These are phyloP conservation scores for Ibycter americanus DNA, from an alignment of 2,797 vertebrate genomes.

Conservation along the genomic window DNA sequence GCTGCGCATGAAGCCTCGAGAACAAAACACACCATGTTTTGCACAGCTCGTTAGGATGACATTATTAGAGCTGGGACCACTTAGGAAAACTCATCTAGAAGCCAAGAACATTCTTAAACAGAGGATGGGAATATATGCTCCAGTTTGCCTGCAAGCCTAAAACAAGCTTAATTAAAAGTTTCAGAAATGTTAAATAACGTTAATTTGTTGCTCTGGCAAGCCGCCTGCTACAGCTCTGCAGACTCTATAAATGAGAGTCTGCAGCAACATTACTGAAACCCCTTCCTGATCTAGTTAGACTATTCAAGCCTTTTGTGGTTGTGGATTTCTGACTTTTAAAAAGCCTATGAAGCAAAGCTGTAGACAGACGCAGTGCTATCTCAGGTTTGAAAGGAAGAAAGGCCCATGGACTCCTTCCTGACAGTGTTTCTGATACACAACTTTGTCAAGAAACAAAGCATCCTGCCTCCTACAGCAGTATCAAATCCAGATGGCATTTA, in stretches of 20 bases:
- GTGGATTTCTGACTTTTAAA: neutral
- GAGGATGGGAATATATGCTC: conserved; percentile 9
- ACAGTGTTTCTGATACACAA: neutral
- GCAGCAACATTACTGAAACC: neutral
- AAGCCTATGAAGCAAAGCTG: neutral
- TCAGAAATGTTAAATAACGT: conserved; percentile 62
- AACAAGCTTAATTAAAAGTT: conserved; percentile 67
- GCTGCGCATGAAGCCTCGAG: neutral
- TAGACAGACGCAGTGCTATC: neutral
- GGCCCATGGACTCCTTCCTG: conserved; percentile 7
- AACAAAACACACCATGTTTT: conserved; percentile 37
- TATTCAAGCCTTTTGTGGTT: neutral
- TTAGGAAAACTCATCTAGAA: conserved; percentile 48
- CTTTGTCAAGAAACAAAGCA: conserved; percentile 53
- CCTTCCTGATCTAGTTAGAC: neutral
- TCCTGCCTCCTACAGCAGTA: conserved; percentile 25
- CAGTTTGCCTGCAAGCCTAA: conserved; percentile 41
- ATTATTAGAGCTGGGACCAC: conserved; percentile 51
- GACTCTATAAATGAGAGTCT: neutral
- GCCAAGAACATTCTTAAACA: conserved; percentile 39
- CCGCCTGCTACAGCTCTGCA: neutral
- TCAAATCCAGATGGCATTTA: conserved; percentile 66
- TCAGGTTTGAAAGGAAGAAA: conserved; percentile 45
- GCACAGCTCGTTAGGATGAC: conserved; percentile 54
- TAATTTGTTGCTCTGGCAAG: conserved; percentile 61